Evolutionary conservation across 2,797 vertebrate genomes (phyloP).

Genomic region (Coilia nasus): DNA sequence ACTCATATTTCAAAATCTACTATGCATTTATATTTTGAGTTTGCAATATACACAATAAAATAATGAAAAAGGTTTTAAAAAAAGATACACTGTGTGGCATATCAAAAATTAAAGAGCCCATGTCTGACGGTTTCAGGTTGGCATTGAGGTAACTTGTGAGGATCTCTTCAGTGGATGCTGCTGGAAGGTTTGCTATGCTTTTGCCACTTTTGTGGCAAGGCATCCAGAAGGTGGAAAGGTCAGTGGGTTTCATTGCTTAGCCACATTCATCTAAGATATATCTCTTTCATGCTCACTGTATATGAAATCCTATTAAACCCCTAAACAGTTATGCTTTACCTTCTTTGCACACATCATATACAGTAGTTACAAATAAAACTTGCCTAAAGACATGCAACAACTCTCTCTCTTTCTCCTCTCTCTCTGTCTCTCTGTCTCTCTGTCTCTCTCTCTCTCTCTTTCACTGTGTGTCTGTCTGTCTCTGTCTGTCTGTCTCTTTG

Average conservation of each 20-base stretch:
- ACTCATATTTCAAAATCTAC: no score
- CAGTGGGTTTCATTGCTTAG: constrained; percentile 16
- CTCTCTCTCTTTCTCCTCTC: no score
- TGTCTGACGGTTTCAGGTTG: constrained; percentile 76
- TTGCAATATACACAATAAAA: neutral
- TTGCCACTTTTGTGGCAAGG: constrained; percentile 91
- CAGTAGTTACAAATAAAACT: no score
- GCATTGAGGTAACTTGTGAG: constrained; percentile 87
- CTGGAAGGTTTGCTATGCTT: constrained; percentile 89
- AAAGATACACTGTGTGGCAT: neutral
- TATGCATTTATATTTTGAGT: neutral
- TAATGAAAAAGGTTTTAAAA: neutral
- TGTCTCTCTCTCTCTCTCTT: no score
- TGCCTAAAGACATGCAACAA: no score
- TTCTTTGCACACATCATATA: no score
- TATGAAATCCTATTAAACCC: neutral
- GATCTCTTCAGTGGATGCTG: constrained; percentile 84
- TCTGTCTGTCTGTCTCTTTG: neutral
- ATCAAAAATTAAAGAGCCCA: constrained; percentile 26
- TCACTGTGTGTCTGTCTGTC: no score
- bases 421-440: no score
- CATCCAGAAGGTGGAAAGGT: constrained; percentile 79
- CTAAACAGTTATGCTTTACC: no score
- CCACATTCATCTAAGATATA: neutral
- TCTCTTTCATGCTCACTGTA: neutral